These are phyloP conservation scores for Blastobasis lacticolella DNA, from an alignment of 2,888 invertebrate genomes.

Conservation along the genomic window DNA sequence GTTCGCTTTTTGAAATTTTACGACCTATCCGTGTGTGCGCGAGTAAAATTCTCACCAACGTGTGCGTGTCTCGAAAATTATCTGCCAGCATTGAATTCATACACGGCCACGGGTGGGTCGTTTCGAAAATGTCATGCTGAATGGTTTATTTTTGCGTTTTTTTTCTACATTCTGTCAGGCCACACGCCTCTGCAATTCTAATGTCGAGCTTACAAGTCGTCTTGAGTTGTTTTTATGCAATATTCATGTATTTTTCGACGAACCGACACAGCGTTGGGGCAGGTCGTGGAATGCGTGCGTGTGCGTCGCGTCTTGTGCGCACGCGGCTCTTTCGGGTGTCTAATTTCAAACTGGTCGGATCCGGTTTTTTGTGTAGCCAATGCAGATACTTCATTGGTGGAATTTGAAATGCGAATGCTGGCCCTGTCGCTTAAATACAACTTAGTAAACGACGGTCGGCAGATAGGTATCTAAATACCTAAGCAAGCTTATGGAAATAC, in stretches of 20 bases:
- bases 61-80: slow-evolving; percentile 61
- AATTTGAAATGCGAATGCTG: background rate
- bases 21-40: slow-evolving; percentile 19
- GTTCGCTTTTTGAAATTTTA: slow-evolving; percentile 56
- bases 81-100: slow-evolving; percentile 41
- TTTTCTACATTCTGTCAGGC: slow-evolving; percentile 31
- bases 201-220: slow-evolving; percentile 20
- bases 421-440: no score
- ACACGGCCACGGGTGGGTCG: slow-evolving; percentile 23
- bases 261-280: slow-evolving; percentile 35
- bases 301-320: slow-evolving; percentile 18
- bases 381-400: background rate
- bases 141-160: no score
- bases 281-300: slow-evolving; percentile 40
- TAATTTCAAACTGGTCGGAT: slow-evolving; percentile 46
- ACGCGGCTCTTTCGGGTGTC: slow-evolving; percentile 53
- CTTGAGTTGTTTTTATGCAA: slow-evolving; percentile 33
- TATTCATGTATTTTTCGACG: slow-evolving; percentile 28
- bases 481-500: no score
- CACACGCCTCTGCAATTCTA: slow-evolving; percentile 23
- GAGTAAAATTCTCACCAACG: slow-evolving; percentile 35
- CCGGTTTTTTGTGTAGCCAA: slow-evolving; percentile 26
- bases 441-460: no score
- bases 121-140: slow-evolving; percentile 43
- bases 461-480: no score